Percentiles rank a stretch among this genome's conserved stretches.
Evolutionary conservation across 2,797 vertebrate genomes (phyloP).

Genomic region (Rhodeus uyekii): DNA sequence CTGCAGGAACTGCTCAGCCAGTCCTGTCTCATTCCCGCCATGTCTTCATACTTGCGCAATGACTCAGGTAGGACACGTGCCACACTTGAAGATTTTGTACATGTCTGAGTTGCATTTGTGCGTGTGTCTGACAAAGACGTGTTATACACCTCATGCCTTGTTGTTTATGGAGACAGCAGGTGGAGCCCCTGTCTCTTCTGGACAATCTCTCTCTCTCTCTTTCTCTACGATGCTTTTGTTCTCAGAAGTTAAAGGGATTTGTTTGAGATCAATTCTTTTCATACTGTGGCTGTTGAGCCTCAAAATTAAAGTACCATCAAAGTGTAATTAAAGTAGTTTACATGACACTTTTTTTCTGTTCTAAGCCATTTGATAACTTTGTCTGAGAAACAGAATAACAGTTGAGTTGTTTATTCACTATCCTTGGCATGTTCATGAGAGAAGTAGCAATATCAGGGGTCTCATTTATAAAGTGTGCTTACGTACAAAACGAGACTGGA

Average conservation of each 20-base stretch:
- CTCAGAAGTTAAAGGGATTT: background rate
- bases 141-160: background rate
- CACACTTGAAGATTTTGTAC: background rate
- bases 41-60: constrained; percentile 97
- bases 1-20: constrained; percentile 94
- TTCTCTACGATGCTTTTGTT: background rate
- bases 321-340: background rate
- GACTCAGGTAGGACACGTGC: constrained; percentile 86
- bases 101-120: background rate
- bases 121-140: background rate
- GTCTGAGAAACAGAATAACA: background rate
- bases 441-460: background rate
- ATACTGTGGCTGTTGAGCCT: background rate
- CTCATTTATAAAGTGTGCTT: too few species aligned
- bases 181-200: constrained; percentile 59
- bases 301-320: background rate
- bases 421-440: background rate
- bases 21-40: constrained; percentile 96
- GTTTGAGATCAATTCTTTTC: background rate
- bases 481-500: too few species aligned
- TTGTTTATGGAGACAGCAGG: constrained; percentile 55
- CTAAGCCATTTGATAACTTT: background rate
- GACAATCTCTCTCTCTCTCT: background rate
- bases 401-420: background rate
- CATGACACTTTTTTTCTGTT: background rate